Evolutionary conservation across 2,797 vertebrate species (phyloP), one percentile per base, ranked within the genome.

Genomic region (Betta splendens): DNA sequence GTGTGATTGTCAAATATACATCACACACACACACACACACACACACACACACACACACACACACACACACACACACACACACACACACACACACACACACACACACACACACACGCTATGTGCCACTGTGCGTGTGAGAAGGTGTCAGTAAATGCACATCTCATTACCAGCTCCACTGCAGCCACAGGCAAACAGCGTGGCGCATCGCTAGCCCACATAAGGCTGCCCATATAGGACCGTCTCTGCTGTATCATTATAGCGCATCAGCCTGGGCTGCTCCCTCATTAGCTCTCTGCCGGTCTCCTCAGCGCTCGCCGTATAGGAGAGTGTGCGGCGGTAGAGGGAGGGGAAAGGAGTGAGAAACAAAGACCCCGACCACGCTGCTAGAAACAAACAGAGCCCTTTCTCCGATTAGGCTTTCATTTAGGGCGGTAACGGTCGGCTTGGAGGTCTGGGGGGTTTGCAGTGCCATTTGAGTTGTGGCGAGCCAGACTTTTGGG

Each of bases 111-210:
- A 58, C 23, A 20, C 64, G 53, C 44, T 22, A 16, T 75, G 61
- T 64, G 61, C 40, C 37, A 26, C 43, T 47, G 66, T 54, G 68
- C 72, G 40, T 39, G 68, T 9, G 60, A 22, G 39, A 47, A 64
- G 6, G 26, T 50, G 64, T 61, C 56, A 21, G 57, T 58, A 33
- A 72, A 61, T 59, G 45, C 58, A 44, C 56, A 37, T 64, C 80
- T 83, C 83, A 79, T 83, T 81, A 81, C 65, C 9, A 60, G 37
- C 51, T 72, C 59, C 52, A 53, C 66, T 72, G 76, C 64, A 76
- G 66, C 54, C 57, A 37, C 46, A 71, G 49, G 65, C 43, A 50
- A 56, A 68, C 76, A 73, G 68, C 71, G 61, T 40, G 69, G 72
- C 54, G 75, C 56, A 26, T 21, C 2, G 25, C 66, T 28, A 69